Base-by-base conservation (phyloP, 2,113 vertebrate genomes). In the Cranoglanis bouderius region DNA sequence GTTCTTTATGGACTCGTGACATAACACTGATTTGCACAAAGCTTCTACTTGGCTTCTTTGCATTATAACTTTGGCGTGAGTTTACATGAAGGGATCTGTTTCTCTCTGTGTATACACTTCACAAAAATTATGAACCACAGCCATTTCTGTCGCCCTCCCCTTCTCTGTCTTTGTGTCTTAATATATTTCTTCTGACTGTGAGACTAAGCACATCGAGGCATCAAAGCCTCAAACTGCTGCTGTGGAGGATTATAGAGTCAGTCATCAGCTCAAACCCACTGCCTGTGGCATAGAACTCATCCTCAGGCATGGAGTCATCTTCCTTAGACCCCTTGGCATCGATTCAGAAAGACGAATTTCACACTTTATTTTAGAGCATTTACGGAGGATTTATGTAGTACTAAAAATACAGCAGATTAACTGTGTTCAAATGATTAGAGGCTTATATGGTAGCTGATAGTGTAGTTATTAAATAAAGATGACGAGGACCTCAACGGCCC, bases 231-330 rank as follows among this genome's bases (percentile, higher is more conserved):
- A 78, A 51, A 88, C 49, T 65, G 86, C 40, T 61, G 65, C 82
- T 85, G 63, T 77, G 55, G 46, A 87, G 88, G 88, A 85, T 89
- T 80, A 87, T 32, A 46, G 82, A 87, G 85, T 89, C 88, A 82
- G 90, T 72, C 84, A 35, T 49, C 49, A 32, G 61, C 88, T 87
- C 85, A 80, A 80, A 80, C 67, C 83, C 57, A 57, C 87, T 32
- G 38, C 10, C 24, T 84, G 38, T 87, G 59, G 29, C n/a, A 81
- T 14, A 35, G 14, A 38, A 49, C 14, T 57, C 78, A 6, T 32
- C 51, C 18, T 55, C n/a, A 26, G 12, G 35, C 55, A 83, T 24
- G 24, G 24, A 6, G 35, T 14, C 35, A 6, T 49, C 77, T 80
- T 38, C 61, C 6, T 70, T 35, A 6, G 40, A 51, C 84, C 35